These are phyloP conservation scores for Alentia gelatinosa DNA, from an alignment of 2,888 invertebrate genomes.

Conservation along the genomic window DNA sequence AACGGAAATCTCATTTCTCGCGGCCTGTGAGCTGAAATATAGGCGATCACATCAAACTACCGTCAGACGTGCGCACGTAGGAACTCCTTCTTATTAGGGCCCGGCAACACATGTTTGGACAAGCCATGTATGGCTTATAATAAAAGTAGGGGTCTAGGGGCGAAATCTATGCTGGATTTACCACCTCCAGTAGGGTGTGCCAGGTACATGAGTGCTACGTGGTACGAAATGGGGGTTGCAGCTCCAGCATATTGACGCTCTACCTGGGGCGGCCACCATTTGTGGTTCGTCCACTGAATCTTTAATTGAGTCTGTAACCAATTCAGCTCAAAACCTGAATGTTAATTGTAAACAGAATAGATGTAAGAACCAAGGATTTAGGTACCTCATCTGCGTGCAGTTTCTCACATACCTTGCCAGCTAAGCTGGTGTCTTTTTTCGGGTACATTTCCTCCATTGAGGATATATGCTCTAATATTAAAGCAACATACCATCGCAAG, in stretches of 20 bases:
- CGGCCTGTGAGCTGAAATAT: too few relatives aligned
- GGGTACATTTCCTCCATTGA: not conserved
- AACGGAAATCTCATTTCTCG: too few relatives aligned
- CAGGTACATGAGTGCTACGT: not conserved
- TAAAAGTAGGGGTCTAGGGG: too few relatives aligned
- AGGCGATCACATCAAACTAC: too few relatives aligned
- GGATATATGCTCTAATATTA: not conserved
- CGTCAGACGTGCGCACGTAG: too few relatives aligned
- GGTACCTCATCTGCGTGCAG: not conserved
- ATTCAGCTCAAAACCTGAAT: not conserved
- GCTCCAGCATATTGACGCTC: not conserved
- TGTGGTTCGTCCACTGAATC: conserved; percentile 40
- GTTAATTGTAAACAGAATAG: not conserved
- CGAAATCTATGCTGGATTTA: too few relatives aligned
- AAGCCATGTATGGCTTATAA: too few relatives aligned
- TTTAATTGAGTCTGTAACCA: conserved; percentile 10
- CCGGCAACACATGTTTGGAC: too few relatives aligned
- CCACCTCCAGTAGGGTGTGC: not conserved
- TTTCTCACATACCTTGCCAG: not conserved
- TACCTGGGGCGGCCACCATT: not conserved
- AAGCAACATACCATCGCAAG: not conserved
- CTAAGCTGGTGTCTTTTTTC: not conserved
- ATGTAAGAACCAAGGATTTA: not conserved
- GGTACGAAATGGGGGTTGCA: too few relatives aligned
- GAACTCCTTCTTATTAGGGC: too few relatives aligned